Evolutionary conservation across 30 jellyfish, hydroid and myxozoan genomes (phyloP).

Genomic region (Mastigias papua): DNA sequence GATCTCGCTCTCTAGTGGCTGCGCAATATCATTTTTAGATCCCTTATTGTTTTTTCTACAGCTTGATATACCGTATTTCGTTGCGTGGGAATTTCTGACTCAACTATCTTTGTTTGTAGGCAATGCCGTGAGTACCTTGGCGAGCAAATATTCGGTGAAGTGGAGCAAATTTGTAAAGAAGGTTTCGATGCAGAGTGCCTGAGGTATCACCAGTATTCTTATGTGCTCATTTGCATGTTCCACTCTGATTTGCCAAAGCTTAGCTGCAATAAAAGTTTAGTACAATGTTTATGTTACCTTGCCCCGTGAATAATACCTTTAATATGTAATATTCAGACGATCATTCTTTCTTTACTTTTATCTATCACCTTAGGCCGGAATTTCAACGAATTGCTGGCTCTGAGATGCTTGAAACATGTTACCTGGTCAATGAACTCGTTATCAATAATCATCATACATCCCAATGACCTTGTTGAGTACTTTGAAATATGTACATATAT

Average conservation of each 20-base stretch:
- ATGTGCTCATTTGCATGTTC: not conserved
- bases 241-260: not conserved
- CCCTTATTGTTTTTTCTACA: too few relatives aligned
- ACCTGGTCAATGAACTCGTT: conserved; percentile 82
- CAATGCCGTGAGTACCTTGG: conserved; percentile 89
- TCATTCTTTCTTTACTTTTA: not conserved
- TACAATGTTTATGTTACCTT: too few relatives aligned
- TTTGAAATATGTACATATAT: not conserved
- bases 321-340: too few relatives aligned
- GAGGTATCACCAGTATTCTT: conserved; percentile 11
- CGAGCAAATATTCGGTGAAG: conserved; percentile 62
- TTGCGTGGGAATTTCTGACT: too few relatives aligned
- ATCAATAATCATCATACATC: conserved; percentile 36
- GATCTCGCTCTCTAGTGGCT: too few relatives aligned
- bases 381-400: conserved; percentile 83
- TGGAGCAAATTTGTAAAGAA: conserved; percentile 72
- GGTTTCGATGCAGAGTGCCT: conserved; percentile 43
- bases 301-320: too few relatives aligned
- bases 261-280: too few relatives aligned
- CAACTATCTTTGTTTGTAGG: conserved; percentile 22
- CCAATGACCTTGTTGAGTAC: not conserved
- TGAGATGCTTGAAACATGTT: conserved; percentile 85
- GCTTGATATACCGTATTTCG: not conserved
- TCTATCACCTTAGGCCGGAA: conserved; percentile 56
- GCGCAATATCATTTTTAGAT: too few relatives aligned